Evolutionary conservation across 2,797 vertebrate genomes (phyloP).

Genomic region (Halcyon badia): DNA sequence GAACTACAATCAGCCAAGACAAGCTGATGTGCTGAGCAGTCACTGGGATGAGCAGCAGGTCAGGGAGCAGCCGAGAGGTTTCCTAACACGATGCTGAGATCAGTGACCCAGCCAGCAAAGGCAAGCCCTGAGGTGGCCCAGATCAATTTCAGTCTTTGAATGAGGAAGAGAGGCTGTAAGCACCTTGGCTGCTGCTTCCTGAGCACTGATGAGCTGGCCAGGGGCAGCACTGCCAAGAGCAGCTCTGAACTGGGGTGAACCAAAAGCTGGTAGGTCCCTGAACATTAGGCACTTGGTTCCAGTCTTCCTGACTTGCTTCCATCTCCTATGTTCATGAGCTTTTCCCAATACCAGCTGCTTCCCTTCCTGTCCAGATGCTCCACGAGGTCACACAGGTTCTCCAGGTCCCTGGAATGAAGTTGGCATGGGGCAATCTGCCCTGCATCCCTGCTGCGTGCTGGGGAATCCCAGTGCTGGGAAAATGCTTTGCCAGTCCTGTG

Average conservation of each 20-base stretch:
- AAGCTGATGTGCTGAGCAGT: background rate
- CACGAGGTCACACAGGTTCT: background rate
- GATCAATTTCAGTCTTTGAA: background rate
- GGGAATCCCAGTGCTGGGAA: background rate
- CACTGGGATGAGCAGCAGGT: rapidly evolving
- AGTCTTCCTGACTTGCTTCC: background rate
- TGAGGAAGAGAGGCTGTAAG: background rate
- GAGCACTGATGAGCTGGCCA: background rate
- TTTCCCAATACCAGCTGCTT: background rate
- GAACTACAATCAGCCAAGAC: background rate
- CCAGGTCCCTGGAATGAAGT: background rate
- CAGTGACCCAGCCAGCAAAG: background rate
- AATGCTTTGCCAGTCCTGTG: background rate
- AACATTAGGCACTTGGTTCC: background rate
- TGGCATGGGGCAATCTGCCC: rapidly evolving
- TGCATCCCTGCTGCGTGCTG: background rate
- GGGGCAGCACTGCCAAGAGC: background rate
- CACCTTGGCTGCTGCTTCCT: background rate
- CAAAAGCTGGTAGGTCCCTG: background rate
- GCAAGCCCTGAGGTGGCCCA: background rate
- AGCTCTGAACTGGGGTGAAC: background rate
- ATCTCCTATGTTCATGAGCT: background rate
- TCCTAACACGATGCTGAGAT: rapidly evolving
- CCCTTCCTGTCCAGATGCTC: background rate
- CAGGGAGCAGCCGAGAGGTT: background rate